phyloP scores from a whole-genome alignment of 1,140 invertebrate species.

The Camponotus vicinus region DNA sequence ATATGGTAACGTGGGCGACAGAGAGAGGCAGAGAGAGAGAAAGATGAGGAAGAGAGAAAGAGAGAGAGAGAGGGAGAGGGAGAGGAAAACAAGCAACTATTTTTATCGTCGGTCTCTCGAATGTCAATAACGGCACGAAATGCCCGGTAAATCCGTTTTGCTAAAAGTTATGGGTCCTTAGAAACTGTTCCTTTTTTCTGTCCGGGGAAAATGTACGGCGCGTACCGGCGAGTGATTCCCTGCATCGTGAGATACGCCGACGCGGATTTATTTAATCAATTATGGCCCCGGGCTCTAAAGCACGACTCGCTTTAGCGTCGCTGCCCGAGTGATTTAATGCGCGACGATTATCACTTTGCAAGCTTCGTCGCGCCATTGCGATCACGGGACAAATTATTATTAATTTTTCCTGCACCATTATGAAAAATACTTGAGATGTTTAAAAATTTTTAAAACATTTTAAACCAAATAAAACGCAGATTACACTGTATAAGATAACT shows the following conservation, averaged over 20 bases:
- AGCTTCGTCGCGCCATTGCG: neutral
- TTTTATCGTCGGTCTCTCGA: constrained; percentile 62
- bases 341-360: constrained; percentile 25
- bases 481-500: neutral
- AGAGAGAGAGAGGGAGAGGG: too few species aligned
- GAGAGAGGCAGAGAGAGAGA: too few species aligned
- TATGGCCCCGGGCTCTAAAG: constrained; percentile 33
- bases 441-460: neutral
- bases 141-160: constrained; percentile 38
- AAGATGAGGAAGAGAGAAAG: too few species aligned
- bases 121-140: constrained; percentile 54
- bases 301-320: constrained; percentile 31
- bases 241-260: constrained; percentile 53
- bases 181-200: constrained; percentile 37
- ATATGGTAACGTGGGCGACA: neutral
- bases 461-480: neutral
- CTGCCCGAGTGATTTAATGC: constrained; percentile 50
- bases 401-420: neutral
- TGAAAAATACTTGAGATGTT: neutral
- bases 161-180: constrained; percentile 46
- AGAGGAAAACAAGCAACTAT: constrained; percentile 36
- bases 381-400: neutral
- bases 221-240: constrained; percentile 39
- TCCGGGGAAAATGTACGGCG: neutral
- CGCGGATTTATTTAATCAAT: constrained; percentile 62